Base-by-base conservation (phyloP, 2,113 vertebrate species). In the Ellobius talpinus region DNA sequence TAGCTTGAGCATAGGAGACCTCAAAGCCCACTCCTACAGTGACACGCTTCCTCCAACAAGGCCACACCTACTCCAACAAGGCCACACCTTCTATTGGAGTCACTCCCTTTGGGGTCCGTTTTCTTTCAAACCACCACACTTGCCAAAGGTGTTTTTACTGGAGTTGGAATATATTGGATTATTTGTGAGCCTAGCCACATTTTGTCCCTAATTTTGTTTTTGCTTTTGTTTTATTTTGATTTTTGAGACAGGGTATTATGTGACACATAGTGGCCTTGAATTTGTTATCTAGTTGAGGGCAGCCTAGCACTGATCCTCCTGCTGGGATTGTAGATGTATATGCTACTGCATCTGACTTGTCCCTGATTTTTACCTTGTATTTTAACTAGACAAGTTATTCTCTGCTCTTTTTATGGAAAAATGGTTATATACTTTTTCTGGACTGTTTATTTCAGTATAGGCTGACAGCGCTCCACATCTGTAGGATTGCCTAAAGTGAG, bases 401-500 rank as follows among this genome's bases (percentile, higher is more conserved):
- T 96, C n/a, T 89, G 26, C 61, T 95, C 96, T 68, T 92, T 96
- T 91, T 55, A 16, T 87, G 90, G 73, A 79, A 93, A 42, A 97
- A 94, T 92, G 1, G 50, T 81, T 92, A 23, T 84, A 24, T 97
- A 68, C 97, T 97, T 95, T 97, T 92, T 94, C 90, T 73, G 86
- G 47, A 78, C 45, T 63, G 74, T 95, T 94, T 91, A 24, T 95
- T 94, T 92, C 39, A 12, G 65, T 95, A 61, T 92, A 91, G 87
- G 74, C 24, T 36, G 39, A 91, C 95, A 96, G 91, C 72, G 76
- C 65, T 74, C 52, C 55, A 72, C 47, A 65, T 86, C 78, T 9
- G 33, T 50, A 96, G 77, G 68, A 95, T 94, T 95, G 84, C 96
- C 96, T 97, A 94, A 96, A 96, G 66, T 87, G 87, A 78, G 65